Evolutionary conservation across 2,888 invertebrate species (phyloP), one percentile per base, ranked within the genome.

Genomic region (Diaphora mendica): DNA sequence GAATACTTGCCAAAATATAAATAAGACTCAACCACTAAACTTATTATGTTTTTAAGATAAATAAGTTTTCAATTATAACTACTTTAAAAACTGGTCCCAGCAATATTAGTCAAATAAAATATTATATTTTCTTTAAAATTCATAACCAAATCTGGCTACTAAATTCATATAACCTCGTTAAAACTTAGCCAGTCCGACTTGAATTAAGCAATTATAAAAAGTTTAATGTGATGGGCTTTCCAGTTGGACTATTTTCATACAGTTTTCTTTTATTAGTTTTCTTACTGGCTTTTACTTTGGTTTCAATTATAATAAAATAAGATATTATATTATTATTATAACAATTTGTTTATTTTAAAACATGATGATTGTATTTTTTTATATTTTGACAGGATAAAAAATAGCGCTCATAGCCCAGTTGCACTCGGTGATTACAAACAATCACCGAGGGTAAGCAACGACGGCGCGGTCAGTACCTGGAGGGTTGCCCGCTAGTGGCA

Each of bases 121-220:
- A 83, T 81, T 81, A 33, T 79, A 82, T 80, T 84, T 85, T 82
- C 84, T 86, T 62, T 83, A 81, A 85, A 82, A 86, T 87, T 88
- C 86, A 84, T 86, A 85, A 82, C 79, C 80, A 72, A 81, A 64
- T 66, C 77, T 77, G 80, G 80, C 81, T 89, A 88, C 90, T 86
- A 88, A 90, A 89, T 90, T 90, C 88, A 85, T 87, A 85, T 85
- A 85, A 88, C 86, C 84, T 87, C 81, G 86, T 88, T 88, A 79
- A 83, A 87, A 90, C 82, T 88, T 86, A 84, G 82, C 83, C 83
- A 87, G 82, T 80, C 77, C 73, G 76, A 82, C 76, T 82, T 80
- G 77, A 79, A 77, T 89, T 82, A 84, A 82, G 88, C 85, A 88
- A 88, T 88, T 88, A 88, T 89, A 87, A 85, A 87, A 89, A 90